phyloP scores from a whole-genome alignment of 2,888 invertebrate species.

The Apamea epomidion region DNA sequence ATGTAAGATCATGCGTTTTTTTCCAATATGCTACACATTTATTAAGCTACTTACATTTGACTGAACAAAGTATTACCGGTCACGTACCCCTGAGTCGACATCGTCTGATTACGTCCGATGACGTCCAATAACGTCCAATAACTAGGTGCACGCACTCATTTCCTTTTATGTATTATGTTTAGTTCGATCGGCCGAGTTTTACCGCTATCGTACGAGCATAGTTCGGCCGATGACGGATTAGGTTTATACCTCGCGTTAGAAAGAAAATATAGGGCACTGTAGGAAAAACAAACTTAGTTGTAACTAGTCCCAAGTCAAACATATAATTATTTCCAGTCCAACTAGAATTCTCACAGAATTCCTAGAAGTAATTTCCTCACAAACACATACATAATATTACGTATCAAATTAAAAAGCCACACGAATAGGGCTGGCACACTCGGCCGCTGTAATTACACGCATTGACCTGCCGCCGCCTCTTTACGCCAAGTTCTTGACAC shows the following conservation, averaged over 20 bases:
- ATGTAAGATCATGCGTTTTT: background rate
- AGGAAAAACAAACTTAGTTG: background rate
- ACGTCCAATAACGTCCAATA: background rate
- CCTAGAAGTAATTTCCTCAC: background rate
- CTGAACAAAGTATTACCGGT: background rate
- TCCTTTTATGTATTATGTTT: background rate
- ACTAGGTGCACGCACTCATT: background rate
- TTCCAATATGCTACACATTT: background rate
- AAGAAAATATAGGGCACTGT: background rate
- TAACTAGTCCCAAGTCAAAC: background rate
- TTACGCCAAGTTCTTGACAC: slow-evolving; percentile 65
- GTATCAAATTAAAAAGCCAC: slow-evolving; percentile 64
- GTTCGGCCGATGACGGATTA: background rate
- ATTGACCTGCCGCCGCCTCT: slow-evolving; percentile 61
- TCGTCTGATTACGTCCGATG: background rate
- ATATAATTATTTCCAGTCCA: background rate
- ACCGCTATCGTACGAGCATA: no score
- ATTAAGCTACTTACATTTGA: background rate
- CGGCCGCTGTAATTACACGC: slow-evolving; percentile 65
- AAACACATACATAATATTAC: slow-evolving; percentile 34
- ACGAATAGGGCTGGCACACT: slow-evolving; percentile 27
- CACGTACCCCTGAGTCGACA: background rate
- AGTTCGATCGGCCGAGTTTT: background rate
- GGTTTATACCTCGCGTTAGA: no score
- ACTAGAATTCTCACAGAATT: background rate